Percentiles rank a stretch among this genome's conserved stretches.
Evolutionary conservation across 2,797 vertebrate species (phyloP).

Genomic region (Enteromius afrohamiltoni): DNA sequence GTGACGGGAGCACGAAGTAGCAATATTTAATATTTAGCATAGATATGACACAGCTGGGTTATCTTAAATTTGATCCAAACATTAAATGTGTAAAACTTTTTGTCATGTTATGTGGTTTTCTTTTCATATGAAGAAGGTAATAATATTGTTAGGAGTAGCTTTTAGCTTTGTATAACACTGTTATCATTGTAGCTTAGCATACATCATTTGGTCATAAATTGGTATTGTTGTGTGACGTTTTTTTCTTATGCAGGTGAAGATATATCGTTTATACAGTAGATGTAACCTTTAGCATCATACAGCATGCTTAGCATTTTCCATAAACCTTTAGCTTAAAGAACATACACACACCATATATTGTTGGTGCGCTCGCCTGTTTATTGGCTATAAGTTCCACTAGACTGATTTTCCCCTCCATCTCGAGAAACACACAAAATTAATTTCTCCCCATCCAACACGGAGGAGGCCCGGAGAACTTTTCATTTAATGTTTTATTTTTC

Average conservation of each 20-base stretch:
- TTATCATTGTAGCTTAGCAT: background rate
- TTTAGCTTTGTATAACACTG: too few relatives aligned
- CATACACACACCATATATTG: background rate
- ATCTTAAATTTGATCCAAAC: background rate
- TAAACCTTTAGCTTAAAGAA: background rate
- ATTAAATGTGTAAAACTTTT: background rate
- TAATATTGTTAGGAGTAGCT: background rate
- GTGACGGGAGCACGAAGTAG: background rate
- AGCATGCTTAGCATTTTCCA: background rate
- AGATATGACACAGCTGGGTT: background rate
- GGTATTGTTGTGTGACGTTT: background rate
- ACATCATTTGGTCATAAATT: background rate
- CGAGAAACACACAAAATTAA: conserved; percentile 42
- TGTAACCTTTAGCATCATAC: background rate
- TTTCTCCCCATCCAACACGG: conserved; percentile 46
- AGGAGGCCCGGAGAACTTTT: conserved; percentile 53
- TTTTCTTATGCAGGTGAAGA: background rate
- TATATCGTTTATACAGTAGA: background rate
- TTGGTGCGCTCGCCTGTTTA: background rate
- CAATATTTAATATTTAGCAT: background rate
- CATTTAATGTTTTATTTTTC: conserved; percentile 62
- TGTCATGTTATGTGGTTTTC: background rate
- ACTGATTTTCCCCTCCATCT: conserved; percentile 43
- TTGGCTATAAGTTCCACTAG: background rate
- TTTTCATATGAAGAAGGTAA: background rate